Percentiles rank a stretch among this genome's conserved stretches.
Conservation (phyloP, 2,888 invertebrate genomes). For the Philonicus albiceps region DNA sequence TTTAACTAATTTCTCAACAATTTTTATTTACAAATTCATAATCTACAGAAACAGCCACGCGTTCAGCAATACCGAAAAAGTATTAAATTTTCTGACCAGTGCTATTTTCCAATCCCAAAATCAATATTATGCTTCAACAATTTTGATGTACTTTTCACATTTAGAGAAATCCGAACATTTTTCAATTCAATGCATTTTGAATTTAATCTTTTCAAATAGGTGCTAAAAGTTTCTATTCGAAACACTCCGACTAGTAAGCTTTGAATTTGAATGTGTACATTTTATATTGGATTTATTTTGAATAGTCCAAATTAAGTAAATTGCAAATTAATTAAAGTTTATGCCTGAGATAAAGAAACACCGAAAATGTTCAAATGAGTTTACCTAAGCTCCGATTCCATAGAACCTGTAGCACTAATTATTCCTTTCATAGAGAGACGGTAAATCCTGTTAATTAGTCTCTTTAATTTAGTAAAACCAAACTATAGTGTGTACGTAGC, state of each 20-base stretch:
- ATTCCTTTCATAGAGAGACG: neutral
- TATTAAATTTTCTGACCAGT: no score
- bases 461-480: neutral
- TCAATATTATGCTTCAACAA: no score
- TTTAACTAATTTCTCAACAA: no score
- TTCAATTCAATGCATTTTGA: neutral
- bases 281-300: neutral
- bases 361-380: neutral
- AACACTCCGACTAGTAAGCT: neutral
- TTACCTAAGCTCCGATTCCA: neutral
- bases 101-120: no score
- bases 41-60: no score
- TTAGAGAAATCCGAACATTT: neutral
- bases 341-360: neutral
- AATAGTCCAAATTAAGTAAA: neutral
- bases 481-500: neutral
- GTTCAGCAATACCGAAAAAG: no score
- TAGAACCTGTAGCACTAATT: neutral
- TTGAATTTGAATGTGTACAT: neutral
- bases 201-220: neutral
- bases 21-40: no score
- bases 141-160: no score
- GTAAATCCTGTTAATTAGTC: neutral
- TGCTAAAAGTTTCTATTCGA: neutral
- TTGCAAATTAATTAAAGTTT: neutral